A percentile compares a stretch with the other conserved stretches of the same genome.
Evolutionary conservation across 2,888 invertebrate genomes (phyloP).

Genomic region (Lamproptera curius): DNA sequence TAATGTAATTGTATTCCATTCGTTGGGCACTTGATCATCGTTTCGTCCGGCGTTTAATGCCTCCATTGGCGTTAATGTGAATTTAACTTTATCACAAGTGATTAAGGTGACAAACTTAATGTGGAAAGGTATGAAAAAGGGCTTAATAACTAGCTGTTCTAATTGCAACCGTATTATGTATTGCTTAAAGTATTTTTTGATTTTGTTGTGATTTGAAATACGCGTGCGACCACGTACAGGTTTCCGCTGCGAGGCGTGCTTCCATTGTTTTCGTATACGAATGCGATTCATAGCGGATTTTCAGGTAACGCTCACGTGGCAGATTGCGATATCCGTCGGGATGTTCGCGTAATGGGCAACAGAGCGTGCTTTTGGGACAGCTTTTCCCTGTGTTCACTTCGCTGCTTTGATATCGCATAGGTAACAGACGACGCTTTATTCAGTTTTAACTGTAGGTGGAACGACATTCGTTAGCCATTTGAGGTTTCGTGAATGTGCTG

Average conservation of each 20-base stretch:
- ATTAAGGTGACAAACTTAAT: constrained; percentile 21
- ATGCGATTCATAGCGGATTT: constrained; percentile 62
- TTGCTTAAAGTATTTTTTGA: constrained; percentile 29
- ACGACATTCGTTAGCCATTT: no score
- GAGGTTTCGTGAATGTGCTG: no score
- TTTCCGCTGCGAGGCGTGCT: constrained; percentile 46
- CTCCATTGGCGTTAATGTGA: constrained; percentile 23
- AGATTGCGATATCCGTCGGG: constrained; percentile 38
- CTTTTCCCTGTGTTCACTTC: background rate
- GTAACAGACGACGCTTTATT: no score
- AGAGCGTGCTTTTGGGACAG: background rate
- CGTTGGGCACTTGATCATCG: constrained; percentile 58
- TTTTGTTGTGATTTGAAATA: constrained; percentile 23
- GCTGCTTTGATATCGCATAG: background rate
- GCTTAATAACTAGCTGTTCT: constrained; percentile 19
- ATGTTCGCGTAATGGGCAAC: constrained; percentile 16
- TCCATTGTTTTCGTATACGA: constrained; percentile 52
- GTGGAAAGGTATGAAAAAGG: constrained; percentile 6
- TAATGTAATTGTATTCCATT: constrained; percentile 62
- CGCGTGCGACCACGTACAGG: constrained; percentile 53
- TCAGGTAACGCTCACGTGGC: constrained; percentile 48
- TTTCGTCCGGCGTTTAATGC: constrained; percentile 41
- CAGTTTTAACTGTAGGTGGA: background rate
- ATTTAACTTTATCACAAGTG: constrained; percentile 30
- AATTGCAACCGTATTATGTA: constrained; percentile 31